A percentile compares a stretch with the other conserved stretches of the same genome.
Evolutionary conservation across 1,140 invertebrate species (phyloP).

Genomic region (Drosophila leontia): DNA sequence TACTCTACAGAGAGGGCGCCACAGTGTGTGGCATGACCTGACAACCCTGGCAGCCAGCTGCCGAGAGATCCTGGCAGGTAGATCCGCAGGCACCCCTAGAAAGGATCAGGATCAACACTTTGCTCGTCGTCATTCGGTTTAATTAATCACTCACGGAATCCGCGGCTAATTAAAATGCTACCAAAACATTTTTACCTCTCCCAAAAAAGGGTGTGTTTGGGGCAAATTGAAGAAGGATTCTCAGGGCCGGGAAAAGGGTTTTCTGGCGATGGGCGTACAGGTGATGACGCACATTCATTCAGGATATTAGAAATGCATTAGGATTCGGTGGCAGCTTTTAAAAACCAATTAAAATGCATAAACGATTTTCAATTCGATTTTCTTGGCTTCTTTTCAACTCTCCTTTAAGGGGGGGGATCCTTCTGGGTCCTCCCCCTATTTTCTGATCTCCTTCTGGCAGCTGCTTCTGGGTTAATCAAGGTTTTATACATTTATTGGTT

Average conservation of each 20-base stretch:
- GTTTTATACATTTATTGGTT: slow-evolving; percentile 70
- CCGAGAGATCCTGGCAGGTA: slow-evolving; percentile 14
- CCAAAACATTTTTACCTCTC: slow-evolving; percentile 61
- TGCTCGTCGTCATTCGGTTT: slow-evolving; percentile 65
- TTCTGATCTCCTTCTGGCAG: slow-evolving; percentile 38
- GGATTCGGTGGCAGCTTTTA: slow-evolving; percentile 61
- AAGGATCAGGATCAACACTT: slow-evolving; percentile 19
- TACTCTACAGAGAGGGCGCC: slow-evolving; percentile 46
- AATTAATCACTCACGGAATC: slow-evolving; percentile 68
- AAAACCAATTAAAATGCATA: slow-evolving; percentile 51
- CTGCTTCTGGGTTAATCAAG: slow-evolving; percentile 67
- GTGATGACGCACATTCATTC: slow-evolving; percentile 68
- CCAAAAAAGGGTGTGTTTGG: slow-evolving; percentile 32
- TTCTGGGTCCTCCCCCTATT: neutral
- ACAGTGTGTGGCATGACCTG: slow-evolving; percentile 8
- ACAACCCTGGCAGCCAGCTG: slow-evolving; percentile 47
- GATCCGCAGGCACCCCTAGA: slow-evolving; percentile 2
- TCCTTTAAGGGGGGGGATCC: neutral
- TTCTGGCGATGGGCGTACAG: slow-evolving; percentile 52
- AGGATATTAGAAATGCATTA: slow-evolving; percentile 77
- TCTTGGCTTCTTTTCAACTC: neutral
- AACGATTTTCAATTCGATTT: slow-evolving; percentile 30
- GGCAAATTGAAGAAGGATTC: slow-evolving; percentile 32
- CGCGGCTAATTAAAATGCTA: slow-evolving; percentile 79
- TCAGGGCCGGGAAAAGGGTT: slow-evolving; percentile 2